A percentile compares a stretch with the other conserved stretches of the same genome.
phyloP scores from a whole-genome alignment of 2,113 vertebrate species.

The Leucoraja erinaceus region DNA sequence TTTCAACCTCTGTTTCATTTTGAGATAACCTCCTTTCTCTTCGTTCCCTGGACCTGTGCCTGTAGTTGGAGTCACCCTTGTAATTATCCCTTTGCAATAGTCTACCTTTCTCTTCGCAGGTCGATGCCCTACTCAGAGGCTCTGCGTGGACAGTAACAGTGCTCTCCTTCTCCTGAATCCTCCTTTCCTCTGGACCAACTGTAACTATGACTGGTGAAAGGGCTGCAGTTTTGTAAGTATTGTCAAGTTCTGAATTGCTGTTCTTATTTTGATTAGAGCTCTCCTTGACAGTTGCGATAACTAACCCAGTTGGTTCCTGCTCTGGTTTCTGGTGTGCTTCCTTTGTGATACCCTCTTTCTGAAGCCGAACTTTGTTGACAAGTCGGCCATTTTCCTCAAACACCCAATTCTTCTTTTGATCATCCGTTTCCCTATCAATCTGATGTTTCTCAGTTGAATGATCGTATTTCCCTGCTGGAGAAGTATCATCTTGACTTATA shows the following conservation, averaged over 20 bases:
- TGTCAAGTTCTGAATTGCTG: not conserved
- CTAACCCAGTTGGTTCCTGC: not conserved
- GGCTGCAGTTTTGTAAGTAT: not conserved
- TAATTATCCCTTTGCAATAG: slow-evolving; percentile 58
- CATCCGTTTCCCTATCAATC: not conserved
- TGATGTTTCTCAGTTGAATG: not conserved
- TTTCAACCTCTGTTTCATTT: slow-evolving; percentile 49
- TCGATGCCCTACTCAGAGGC: slow-evolving; percentile 56
- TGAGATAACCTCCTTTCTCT: slow-evolving; percentile 51
- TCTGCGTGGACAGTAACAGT: not conserved
- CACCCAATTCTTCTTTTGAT: not conserved
- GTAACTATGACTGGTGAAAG: not conserved
- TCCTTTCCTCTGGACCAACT: not conserved
- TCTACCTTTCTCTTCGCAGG: slow-evolving; percentile 52
- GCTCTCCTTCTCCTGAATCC: not conserved
- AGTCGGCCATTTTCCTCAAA: not conserved
- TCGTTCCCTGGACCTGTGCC: slow-evolving; percentile 52
- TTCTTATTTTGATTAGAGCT: not conserved
- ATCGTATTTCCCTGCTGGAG: not conserved
- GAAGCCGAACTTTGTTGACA: not conserved
- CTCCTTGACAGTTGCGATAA: not conserved
- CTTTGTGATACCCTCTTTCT: not conserved
- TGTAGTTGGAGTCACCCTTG: slow-evolving; percentile 51
- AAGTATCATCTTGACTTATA: not conserved
- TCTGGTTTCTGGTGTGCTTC: not conserved